Evolutionary conservation across 2,797 vertebrate species (phyloP).

Genomic region (Sebastes goodei): DNA sequence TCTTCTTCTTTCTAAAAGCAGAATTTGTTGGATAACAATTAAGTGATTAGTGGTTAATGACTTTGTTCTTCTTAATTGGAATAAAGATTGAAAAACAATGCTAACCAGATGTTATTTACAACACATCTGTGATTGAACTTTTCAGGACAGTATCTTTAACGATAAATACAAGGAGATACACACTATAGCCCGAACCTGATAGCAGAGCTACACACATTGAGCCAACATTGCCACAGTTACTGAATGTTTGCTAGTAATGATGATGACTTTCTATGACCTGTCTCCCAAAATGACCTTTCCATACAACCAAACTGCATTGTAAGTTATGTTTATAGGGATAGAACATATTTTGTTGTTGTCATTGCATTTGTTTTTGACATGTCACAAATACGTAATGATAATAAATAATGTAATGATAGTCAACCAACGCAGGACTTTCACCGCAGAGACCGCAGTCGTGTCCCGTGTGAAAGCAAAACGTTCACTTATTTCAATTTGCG

Average conservation of each 20-base stretch:
- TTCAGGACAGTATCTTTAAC: background rate
- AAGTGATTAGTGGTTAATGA: background rate
- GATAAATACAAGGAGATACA: background rate
- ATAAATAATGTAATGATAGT: too few relatives aligned
- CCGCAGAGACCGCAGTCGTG: background rate
- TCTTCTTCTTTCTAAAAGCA: background rate
- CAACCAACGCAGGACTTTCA: too few relatives aligned
- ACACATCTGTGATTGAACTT: constrained; percentile 3
- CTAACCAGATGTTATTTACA: background rate
- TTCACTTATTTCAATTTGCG: background rate
- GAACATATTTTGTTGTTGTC: too few relatives aligned
- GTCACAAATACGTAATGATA: too few relatives aligned
- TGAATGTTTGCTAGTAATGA: background rate
- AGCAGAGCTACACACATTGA: background rate
- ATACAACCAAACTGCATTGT: too few relatives aligned
- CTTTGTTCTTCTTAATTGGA: background rate
- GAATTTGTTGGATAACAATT: background rate
- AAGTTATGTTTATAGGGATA: too few relatives aligned
- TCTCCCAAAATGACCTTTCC: background rate
- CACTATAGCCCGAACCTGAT: background rate
- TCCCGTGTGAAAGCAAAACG: background rate
- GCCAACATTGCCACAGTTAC: background rate
- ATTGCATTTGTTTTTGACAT: too few relatives aligned
- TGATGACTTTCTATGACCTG: background rate
- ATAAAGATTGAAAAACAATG: background rate